These are phyloP conservation scores for Psylliodes chrysocephalus DNA, from an alignment of 2,888 invertebrate genomes.

Conservation along the genomic window DNA sequence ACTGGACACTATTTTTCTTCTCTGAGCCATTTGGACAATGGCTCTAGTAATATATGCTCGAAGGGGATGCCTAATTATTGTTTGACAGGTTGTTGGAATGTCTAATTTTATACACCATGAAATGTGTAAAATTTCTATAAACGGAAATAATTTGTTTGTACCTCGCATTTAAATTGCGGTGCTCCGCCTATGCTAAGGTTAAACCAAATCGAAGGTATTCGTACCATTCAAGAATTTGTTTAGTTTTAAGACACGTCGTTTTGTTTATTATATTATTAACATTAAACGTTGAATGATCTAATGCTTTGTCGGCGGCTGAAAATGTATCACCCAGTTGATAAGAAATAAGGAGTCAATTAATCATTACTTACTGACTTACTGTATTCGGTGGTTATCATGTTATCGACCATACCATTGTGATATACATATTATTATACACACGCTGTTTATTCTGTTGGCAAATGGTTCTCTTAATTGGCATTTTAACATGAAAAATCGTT, in stretches of 20 bases:
- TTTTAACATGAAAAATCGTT: conserved; percentile 18
- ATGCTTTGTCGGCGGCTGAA: too few relatives aligned
- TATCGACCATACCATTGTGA: not conserved
- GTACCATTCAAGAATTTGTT: not conserved
- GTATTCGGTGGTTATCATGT: not conserved
- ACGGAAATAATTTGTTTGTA: too few relatives aligned
- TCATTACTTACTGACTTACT: not conserved
- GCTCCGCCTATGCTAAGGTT: not conserved
- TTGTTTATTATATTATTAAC: not conserved
- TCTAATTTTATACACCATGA: too few relatives aligned
- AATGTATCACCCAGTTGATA: not conserved
- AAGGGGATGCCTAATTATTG: too few relatives aligned
- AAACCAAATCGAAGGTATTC: not conserved
- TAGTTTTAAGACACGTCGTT: not conserved
- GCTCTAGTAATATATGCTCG: too few relatives aligned
- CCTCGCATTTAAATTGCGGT: too few relatives aligned
- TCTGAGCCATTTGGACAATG: too few relatives aligned
- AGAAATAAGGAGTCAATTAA: not conserved
- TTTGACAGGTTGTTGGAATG: too few relatives aligned
- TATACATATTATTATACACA: not conserved
- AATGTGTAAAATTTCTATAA: too few relatives aligned
- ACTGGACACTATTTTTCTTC: too few relatives aligned
- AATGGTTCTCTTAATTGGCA: not conserved
- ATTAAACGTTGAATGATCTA: not conserved
- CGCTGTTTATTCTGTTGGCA: not conserved